Percentiles rank a stretch among this genome's conserved stretches.
phyloP scores from a whole-genome alignment of 2,888 invertebrate species.

The Nephrotoma flavescens region DNA sequence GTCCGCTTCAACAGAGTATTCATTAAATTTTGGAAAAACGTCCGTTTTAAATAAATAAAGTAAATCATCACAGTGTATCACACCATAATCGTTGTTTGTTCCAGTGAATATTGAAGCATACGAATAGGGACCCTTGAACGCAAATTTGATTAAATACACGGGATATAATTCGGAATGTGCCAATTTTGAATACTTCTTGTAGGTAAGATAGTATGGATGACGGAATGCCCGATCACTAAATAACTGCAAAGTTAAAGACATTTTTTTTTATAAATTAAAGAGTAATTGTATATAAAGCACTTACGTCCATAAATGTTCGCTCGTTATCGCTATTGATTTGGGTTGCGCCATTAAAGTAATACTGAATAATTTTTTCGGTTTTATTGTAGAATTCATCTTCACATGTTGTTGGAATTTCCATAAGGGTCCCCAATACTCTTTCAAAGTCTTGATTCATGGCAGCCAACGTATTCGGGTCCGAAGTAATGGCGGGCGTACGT shows the following conservation, averaged over 20 bases:
- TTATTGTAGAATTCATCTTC: constrained; percentile 11
- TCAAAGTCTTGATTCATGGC: constrained; percentile 24
- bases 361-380: constrained; percentile 16
- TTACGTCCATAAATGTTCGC: constrained; percentile 22
- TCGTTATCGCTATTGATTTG: constrained; percentile 19
- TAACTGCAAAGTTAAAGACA: constrained; percentile 22
- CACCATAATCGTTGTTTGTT: constrained; percentile 21
- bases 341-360: constrained; percentile 21
- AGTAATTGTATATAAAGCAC: constrained; percentile 4
- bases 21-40: constrained; percentile 26
- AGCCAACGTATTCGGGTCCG: constrained; percentile 18
- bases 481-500: constrained; percentile 27
- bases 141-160: constrained; percentile 36
- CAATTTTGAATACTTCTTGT: not conserved
- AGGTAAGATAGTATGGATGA: constrained; percentile 30
- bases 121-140: constrained; percentile 31
- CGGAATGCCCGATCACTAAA: constrained; percentile 36
- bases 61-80: constrained; percentile 38
- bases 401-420: constrained; percentile 21
- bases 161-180: constrained; percentile 20
- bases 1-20: constrained; percentile 22
- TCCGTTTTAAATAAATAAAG: constrained; percentile 35
- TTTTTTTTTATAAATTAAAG: not conserved
- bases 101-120: constrained; percentile 32
- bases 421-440: constrained; percentile 19